phyloP scores from a whole-genome alignment of 2,797 vertebrate genomes.

The Salarias fasciatus region DNA sequence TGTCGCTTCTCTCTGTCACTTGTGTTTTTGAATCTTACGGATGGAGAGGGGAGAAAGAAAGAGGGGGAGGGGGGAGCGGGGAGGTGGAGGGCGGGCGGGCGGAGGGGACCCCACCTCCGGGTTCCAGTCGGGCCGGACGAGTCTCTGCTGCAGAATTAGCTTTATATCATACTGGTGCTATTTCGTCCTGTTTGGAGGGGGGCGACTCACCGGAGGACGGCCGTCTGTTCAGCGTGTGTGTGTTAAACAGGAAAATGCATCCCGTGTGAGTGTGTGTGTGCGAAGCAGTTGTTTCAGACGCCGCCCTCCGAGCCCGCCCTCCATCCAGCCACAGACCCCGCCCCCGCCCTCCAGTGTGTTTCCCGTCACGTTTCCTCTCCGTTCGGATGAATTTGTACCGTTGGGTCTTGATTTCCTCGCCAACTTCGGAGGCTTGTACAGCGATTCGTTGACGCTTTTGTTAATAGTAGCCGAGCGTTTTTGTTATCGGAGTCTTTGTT shows the following conservation, averaged over 20 bases:
- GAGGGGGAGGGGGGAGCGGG: not conserved
- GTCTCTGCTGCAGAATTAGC: constrained; percentile 71
- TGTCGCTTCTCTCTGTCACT: constrained; percentile 47
- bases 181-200: constrained; percentile 62
- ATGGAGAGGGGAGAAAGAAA: constrained; percentile 20
- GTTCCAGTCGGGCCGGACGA: constrained; percentile 25
- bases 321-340: too few relatives aligned
- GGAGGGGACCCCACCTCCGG: constrained; percentile 54
- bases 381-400: constrained; percentile 30
- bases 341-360: constrained; percentile 28
- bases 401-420: constrained; percentile 18
- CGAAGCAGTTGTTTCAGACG: constrained; percentile 65
- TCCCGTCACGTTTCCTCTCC: constrained; percentile 40
- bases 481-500: constrained; percentile 45
- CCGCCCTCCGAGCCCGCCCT: constrained; percentile 13
- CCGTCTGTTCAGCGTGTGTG: constrained; percentile 40
- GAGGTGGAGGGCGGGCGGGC: constrained; percentile 12
- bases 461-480: constrained; percentile 39
- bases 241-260: not conserved
- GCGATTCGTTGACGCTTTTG: constrained; percentile 37
- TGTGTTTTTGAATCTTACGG: constrained; percentile 32
- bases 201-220: constrained; percentile 43
- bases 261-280: constrained; percentile 1
- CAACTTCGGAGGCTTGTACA: constrained; percentile 40
- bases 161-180: constrained; percentile 82